Conservation (phyloP, 2,113 vertebrate genomes). For the Embiotoca jacksoni region DNA sequence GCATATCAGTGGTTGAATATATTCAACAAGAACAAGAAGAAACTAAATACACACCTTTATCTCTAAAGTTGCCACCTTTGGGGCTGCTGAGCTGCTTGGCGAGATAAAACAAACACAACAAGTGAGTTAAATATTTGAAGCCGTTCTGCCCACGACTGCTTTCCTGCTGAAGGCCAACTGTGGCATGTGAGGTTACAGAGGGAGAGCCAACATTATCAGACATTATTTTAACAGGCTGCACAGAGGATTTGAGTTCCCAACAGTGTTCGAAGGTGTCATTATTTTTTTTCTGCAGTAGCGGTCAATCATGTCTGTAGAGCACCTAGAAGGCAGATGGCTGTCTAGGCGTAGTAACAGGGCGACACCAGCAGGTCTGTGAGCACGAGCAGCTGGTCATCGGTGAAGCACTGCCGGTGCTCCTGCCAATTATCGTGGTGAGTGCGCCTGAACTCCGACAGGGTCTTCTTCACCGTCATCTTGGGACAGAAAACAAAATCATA, state of each 20-base stretch:
- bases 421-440: conserved; percentile 99
- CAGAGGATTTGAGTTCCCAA: conserved; percentile 9
- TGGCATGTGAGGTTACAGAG: conserved; percentile 31
- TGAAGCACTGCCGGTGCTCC: conserved; percentile 97
- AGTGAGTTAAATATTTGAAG: conserved; percentile 42
- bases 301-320: background rate
- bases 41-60: conserved; percentile 5
- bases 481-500: conserved; percentile 23
- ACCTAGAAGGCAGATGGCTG: conserved; percentile 25
- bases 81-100: conserved; percentile 53
- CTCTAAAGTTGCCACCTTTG: conserved; percentile 54
- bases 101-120: conserved; percentile 34
- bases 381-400: conserved; percentile 96
- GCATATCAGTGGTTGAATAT: background rate
- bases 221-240: conserved; percentile 25
- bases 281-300: background rate
- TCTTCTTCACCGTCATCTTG: conserved; percentile 98
- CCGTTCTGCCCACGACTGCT: conserved; percentile 9
- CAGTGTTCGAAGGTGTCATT: conserved; percentile 7
- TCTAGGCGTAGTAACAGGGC: conserved; percentile 94
- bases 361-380: conserved; percentile 98
- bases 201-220: conserved; percentile 25
- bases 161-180: conserved; percentile 49
- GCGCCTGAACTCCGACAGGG: conserved; percentile 95
- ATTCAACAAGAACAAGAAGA: background rate